phyloP scores from a whole-genome alignment of 2,113 vertebrate species.

The Alosa alosa region DNA sequence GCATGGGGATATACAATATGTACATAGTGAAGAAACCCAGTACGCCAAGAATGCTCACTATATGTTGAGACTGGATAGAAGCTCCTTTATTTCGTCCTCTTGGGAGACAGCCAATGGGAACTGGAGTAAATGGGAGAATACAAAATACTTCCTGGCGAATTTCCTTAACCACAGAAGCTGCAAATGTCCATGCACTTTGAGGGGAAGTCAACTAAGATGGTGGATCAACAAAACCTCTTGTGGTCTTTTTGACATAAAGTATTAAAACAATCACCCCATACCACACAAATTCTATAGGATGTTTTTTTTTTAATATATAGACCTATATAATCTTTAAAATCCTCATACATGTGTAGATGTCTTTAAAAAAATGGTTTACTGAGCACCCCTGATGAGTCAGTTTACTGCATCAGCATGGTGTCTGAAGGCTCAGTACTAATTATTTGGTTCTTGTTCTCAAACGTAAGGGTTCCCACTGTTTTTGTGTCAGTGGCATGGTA shows the following conservation, averaged over 20 bases:
- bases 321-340: not conserved
- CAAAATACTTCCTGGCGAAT: not conserved
- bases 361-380: not conserved
- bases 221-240: not conserved
- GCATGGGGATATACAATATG: not conserved
- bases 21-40: not conserved
- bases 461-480: not conserved
- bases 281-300: not conserved
- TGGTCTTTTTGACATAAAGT: not conserved
- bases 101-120: slow-evolving; percentile 13
- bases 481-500: not conserved
- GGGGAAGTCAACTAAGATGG: not conserved
- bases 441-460: not conserved
- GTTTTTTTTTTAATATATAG: not conserved
- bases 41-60: not conserved
- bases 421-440: not conserved
- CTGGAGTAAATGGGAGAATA: not conserved
- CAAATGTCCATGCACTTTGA: not conserved
- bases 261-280: not conserved
- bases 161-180: not conserved
- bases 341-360: too few relatives aligned
- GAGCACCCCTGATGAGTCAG: not conserved
- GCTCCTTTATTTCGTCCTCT: not conserved
- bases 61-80: not conserved
- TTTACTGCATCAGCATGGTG: not conserved